phyloP scores from a whole-genome alignment of 2,888 invertebrate species.

The Synergus laeviventris region DNA sequence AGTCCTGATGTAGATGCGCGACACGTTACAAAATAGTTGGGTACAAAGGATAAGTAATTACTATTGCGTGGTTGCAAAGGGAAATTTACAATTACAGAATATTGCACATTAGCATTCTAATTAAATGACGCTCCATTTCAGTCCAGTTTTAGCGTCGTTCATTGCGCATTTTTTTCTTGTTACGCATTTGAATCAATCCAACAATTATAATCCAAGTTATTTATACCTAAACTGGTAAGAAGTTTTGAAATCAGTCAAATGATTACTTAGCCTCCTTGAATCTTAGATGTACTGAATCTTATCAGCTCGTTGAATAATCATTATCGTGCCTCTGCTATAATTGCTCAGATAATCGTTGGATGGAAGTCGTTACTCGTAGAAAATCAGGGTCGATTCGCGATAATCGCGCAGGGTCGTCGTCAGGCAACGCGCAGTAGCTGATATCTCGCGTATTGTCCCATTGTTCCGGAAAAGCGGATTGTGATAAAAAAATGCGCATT shows the following conservation, averaged over 20 bases:
- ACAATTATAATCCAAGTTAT: not conserved
- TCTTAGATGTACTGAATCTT: not conserved
- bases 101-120: constrained; percentile 35
- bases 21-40: constrained; percentile 41
- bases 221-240: not conserved
- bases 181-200: not conserved
- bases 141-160: not conserved
- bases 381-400: constrained; percentile 56
- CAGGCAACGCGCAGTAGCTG: constrained; percentile 53
- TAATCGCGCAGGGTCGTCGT: constrained; percentile 46
- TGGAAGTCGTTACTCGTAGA: constrained; percentile 50
- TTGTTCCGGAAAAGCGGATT: constrained; percentile 68
- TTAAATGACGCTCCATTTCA: constrained; percentile 28
- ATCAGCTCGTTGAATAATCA: not conserved
- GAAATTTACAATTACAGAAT: constrained; percentile 38
- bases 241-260: not conserved
- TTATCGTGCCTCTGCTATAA: not conserved
- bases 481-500: constrained; percentile 54
- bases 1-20: constrained; percentile 42
- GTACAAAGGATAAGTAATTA: constrained; percentile 30
- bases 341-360: constrained; percentile 14
- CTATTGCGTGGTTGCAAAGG: constrained; percentile 25
- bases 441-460: constrained; percentile 59
- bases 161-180: not conserved
- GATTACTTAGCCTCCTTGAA: not conserved